phyloP scores from a whole-genome alignment of 2,797 vertebrate species.

The Gobio occitaniae region DNA sequence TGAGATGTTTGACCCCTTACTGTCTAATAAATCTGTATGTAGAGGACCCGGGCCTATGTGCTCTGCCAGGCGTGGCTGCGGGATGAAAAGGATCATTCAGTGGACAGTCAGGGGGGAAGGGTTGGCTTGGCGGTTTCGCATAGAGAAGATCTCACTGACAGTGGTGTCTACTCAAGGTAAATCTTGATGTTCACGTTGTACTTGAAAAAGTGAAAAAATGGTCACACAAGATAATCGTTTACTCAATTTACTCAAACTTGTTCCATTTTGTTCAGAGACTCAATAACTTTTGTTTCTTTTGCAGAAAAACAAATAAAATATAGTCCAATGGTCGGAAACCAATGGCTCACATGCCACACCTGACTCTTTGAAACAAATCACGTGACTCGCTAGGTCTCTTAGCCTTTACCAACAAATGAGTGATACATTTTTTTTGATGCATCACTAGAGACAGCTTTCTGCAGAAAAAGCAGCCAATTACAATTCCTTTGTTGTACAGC shows the following conservation, averaged over 20 bases:
- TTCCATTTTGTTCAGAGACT: background rate
- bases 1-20: slow-evolving; percentile 67
- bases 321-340: background rate
- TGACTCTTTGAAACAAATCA: background rate
- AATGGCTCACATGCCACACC: background rate
- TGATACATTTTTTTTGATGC: background rate
- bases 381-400: background rate
- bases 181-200: slow-evolving; percentile 3
- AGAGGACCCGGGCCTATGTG: slow-evolving; percentile 60
- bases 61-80: slow-evolving; percentile 63
- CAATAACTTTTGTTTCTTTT: background rate
- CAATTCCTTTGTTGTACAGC: background rate
- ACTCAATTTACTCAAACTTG: background rate
- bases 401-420: background rate
- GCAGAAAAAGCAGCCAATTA: background rate
- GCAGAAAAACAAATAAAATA: background rate
- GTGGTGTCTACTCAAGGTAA: slow-evolving; percentile 29
- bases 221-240: background rate
- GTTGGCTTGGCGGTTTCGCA: slow-evolving; percentile 57
- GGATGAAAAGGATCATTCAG: slow-evolving; percentile 66
- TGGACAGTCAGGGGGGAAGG: slow-evolving; percentile 55
- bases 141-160: slow-evolving; percentile 49
- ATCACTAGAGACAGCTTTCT: background rate
- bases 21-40: slow-evolving; percentile 70
- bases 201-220: too few species aligned